These are phyloP conservation scores for Phymanthus crucifer DNA, from an alignment of 92 coral and sea anemone species.

Conservation along the genomic window DNA sequence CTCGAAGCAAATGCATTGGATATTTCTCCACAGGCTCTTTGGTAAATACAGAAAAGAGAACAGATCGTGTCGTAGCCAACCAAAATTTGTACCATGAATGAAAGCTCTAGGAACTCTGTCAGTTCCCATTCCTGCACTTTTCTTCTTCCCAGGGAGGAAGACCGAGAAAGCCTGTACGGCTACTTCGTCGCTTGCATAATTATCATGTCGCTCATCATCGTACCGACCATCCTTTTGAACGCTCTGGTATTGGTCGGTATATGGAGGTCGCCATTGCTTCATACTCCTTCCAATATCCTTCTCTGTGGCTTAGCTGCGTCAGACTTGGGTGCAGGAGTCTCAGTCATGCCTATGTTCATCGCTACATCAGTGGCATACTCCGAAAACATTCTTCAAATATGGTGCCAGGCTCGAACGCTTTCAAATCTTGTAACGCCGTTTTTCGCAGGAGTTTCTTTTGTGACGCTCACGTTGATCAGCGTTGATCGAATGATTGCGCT, in stretches of 20 bases:
- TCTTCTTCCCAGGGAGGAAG: not conserved
- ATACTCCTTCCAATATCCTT: constrained; percentile 16
- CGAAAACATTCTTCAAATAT: not conserved
- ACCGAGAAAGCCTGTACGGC: not conserved
- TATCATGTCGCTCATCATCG: not conserved
- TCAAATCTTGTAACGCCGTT: not conserved
- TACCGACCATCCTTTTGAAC: constrained; percentile 15
- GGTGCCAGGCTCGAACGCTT: not conserved
- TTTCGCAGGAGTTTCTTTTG: constrained; percentile 2
- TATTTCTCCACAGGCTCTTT: too few species aligned
- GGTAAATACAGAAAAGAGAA: not conserved
- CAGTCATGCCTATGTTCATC: constrained; percentile 9
- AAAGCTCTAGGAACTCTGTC: not conserved
- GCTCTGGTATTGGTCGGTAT: constrained; percentile 17
- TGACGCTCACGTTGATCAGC: not conserved
- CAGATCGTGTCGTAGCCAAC: not conserved
- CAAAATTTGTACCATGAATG: not conserved
- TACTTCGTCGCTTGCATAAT: not conserved
- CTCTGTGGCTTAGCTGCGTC: constrained; percentile 28
- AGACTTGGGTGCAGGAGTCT: constrained; percentile 16
- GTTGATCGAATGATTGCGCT: constrained; percentile 7
- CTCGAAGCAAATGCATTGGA: too few species aligned
- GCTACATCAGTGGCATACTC: not conserved
- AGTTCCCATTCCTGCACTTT: not conserved
- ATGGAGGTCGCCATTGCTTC: constrained; percentile 16